Percentiles rank a stretch among this genome's conserved stretches.
Conservation (phyloP, 2,888 invertebrate species). For the Drosophila putrida region DNA sequence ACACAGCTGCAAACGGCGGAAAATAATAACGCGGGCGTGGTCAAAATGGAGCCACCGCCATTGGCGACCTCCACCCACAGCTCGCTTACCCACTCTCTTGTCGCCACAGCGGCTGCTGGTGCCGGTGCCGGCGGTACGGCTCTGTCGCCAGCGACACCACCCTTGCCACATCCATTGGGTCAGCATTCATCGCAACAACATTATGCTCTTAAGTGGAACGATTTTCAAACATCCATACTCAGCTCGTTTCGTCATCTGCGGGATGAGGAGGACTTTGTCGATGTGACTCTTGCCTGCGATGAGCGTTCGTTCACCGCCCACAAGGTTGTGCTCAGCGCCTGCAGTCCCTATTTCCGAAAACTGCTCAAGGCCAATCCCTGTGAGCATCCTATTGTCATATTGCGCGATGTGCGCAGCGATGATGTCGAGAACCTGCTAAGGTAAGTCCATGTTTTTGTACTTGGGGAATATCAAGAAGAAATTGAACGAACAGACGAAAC, state of each 20-base stretch:
- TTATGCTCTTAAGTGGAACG: constrained; percentile 97
- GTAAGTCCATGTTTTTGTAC: constrained; percentile 82
- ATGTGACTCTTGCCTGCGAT: constrained; percentile 96
- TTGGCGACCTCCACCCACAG: constrained; percentile 86
- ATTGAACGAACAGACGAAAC: no score
- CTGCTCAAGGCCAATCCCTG: constrained; percentile 95
- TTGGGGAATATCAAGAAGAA: no score
- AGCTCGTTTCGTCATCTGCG: constrained; percentile 95
- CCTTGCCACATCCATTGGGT: constrained; percentile 47
- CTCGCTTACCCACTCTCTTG: constrained; percentile 52
- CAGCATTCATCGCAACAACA: constrained; percentile 87
- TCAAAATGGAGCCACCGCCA: constrained; percentile 86
- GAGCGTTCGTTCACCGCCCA: constrained; percentile 95
- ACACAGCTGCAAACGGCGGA: constrained; percentile 85
- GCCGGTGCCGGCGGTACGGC: constrained; percentile 63
- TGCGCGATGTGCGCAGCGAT: constrained; percentile 93
- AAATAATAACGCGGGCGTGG: constrained; percentile 85
- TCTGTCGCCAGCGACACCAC: constrained; percentile 70
- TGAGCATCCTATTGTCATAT: constrained; percentile 95
- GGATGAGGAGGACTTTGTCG: constrained; percentile 96
- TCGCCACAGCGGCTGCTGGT: constrained; percentile 55
- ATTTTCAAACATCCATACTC: constrained; percentile 96
- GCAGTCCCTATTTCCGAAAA: constrained; percentile 96
- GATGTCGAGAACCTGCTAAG: constrained; percentile 94
- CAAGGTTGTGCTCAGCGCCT: constrained; percentile 95